These are phyloP conservation scores for Bellardia bayeri DNA, from an alignment of 2,888 invertebrate species.

Conservation along the genomic window DNA sequence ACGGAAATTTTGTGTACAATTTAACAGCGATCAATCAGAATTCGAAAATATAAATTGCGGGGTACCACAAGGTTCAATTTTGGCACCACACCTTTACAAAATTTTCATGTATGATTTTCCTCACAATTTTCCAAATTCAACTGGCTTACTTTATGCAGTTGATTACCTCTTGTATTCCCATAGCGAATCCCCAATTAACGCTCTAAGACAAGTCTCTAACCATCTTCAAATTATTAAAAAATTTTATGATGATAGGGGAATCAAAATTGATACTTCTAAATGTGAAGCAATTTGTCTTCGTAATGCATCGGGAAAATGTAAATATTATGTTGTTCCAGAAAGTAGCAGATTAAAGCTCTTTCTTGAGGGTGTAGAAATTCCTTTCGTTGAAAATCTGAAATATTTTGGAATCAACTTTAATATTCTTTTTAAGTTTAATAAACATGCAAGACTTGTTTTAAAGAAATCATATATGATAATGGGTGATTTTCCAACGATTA, in stretches of 20 bases:
- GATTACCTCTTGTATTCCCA: not conserved
- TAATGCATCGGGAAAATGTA: slow-evolving; percentile 39
- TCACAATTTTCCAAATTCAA: not conserved
- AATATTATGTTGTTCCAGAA: slow-evolving; percentile 14
- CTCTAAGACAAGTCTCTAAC: not conserved
- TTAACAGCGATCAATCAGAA: not conserved
- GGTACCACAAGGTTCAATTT: not conserved
- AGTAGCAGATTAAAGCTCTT: slow-evolving; percentile 8
- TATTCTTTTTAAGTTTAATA: not conserved
- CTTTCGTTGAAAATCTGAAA: too few relatives aligned
- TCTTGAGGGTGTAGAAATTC: slow-evolving; percentile 10
- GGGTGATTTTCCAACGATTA: not conserved
- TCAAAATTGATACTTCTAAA: slow-evolving; percentile 11
- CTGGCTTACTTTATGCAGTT: too few relatives aligned
- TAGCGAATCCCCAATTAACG: not conserved
- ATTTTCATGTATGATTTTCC: slow-evolving; percentile 4
- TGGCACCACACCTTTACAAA: not conserved
- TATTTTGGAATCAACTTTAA: too few relatives aligned
- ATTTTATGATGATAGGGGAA: slow-evolving; percentile 2
- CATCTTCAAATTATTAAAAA: slow-evolving; percentile 2
- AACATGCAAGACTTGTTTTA: not conserved
- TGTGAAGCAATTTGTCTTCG: slow-evolving; percentile 25
- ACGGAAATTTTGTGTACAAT: too few relatives aligned
- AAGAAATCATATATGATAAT: not conserved
- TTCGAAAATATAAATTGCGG: not conserved